These are phyloP conservation scores for Spialia ferax DNA, from an alignment of 2,888 invertebrate genomes.

Conservation along the genomic window DNA sequence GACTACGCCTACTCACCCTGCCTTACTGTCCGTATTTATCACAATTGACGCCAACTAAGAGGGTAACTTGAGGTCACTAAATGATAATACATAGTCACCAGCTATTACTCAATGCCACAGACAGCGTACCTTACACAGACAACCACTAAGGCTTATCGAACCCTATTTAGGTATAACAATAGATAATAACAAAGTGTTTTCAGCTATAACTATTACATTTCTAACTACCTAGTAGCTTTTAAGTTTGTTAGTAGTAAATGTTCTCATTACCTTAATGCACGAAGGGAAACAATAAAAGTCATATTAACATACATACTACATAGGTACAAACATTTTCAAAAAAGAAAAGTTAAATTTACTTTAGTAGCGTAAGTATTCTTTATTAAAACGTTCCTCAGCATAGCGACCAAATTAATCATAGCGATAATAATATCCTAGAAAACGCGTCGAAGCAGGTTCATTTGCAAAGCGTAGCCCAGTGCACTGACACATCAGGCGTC, in stretches of 20 bases:
- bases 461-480: conserved; percentile 45
- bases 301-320: too few relatives aligned
- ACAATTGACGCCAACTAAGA: conserved; percentile 48
- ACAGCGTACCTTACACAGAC: conserved; percentile 42
- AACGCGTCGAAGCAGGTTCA: conserved; percentile 48
- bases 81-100: conserved; percentile 54
- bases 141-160: conserved; percentile 23
- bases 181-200: conserved; percentile 28
- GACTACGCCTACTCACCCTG: conserved; percentile 54
- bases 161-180: conserved; percentile 22
- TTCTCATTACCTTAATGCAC: background rate
- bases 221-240: conserved; percentile 14
- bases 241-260: background rate
- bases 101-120: conserved; percentile 51
- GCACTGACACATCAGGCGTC: conserved; percentile 49
- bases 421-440: conserved; percentile 45
- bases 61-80: conserved; percentile 55
- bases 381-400: conserved; percentile 30
- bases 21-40: conserved; percentile 38
- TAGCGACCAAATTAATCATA: conserved; percentile 36
- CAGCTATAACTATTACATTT: conserved; percentile 21
- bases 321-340: too few relatives aligned
- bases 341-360: conserved; percentile 19
- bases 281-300: background rate
- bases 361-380: background rate